Base-by-base conservation (phyloP, 2,888 invertebrate genomes). In the Oscheius sp. region DNA sequence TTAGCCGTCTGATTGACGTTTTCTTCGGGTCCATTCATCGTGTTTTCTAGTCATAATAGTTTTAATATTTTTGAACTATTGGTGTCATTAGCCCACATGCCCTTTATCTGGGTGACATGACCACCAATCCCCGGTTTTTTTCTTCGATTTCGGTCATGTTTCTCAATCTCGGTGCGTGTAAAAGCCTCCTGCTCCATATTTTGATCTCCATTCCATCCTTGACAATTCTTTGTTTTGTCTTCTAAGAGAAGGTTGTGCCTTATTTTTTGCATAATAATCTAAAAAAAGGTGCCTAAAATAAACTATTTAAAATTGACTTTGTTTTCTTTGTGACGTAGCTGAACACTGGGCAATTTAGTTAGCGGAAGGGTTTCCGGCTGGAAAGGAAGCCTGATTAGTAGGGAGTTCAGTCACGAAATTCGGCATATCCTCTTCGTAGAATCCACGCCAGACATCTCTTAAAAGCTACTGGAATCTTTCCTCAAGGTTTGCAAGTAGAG, bases 11-110 rank as follows among this genome's bases (percentile, higher is more conserved):
- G 29, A 46, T 1, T 12, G 15, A 25, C 61, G n/a, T n/a, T n/a
- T n/a, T 12, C 46, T 68, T 70, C 70, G 65, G 70, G 70, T 70
- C 65, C 46, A 50, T 46, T 53, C 48, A 33, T 34, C 37, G 33
- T 33, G 55, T 55, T 20, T 42, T 52, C 61, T 61, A 61, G 61
- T 61, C 61, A 45, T 45, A 42, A 8, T 61, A 61, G 61, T 61
- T 61, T 61, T 61, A 45, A 61, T 42, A 20, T 42, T 42, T 52
- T 10, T 57, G n/a, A n/a, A 34, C 12, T 57, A 1, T 61, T 61
- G 61, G 61, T 61, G 61, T 61, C 61, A 61, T 61, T 45, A 27
- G n/a, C n/a, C n/a, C n/a, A 27, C 45, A 45, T 61, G 42, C 61
- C 34, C 25, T 29, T 61, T 39, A 57, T n/a, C 31, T 61, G 42